These are phyloP conservation scores for Enteromius fasciolatus DNA, from an alignment of 2,797 vertebrate species.

Conservation along the genomic window DNA sequence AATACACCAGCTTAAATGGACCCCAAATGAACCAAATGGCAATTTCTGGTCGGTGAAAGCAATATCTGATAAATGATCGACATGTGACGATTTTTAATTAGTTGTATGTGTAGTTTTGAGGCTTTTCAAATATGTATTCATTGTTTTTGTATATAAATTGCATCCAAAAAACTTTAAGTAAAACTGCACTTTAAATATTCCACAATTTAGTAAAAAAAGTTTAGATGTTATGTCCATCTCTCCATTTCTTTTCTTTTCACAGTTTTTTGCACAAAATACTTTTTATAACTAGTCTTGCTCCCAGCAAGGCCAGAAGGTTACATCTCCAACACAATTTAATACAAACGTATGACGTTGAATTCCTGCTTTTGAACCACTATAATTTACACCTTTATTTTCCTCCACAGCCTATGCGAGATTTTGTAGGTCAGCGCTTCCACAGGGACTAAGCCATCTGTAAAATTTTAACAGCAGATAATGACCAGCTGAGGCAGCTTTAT, in stretches of 20 bases:
- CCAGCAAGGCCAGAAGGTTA: not conserved
- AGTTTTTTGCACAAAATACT: not conserved
- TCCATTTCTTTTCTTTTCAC: not conserved
- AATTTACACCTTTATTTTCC: conserved; percentile 39
- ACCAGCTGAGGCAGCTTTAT: conserved; percentile 50
- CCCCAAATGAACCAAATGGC: not conserved
- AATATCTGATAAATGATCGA: not conserved
- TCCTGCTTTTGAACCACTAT: conserved; percentile 17
- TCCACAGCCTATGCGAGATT: not conserved
- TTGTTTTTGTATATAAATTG: not conserved
- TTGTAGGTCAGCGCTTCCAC: conserved; percentile 41
- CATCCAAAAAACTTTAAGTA: not conserved
- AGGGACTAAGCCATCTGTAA: conserved; percentile 48
- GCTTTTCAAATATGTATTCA: not conserved
- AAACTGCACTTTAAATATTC: not conserved
- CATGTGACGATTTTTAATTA: not conserved
- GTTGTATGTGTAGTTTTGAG: not conserved
- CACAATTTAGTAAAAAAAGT: not conserved
- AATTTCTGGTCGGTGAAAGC: not conserved
- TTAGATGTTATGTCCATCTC: not conserved
- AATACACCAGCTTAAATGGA: conserved; percentile 11
- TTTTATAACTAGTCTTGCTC: not conserved
- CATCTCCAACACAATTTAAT: conserved; percentile 1
- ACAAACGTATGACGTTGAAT: not conserved
- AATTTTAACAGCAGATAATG: conserved; percentile 44